These are phyloP conservation scores for Dendrolimus kikuchii DNA, from an alignment of 1,140 invertebrate genomes.

Conservation along the genomic window DNA sequence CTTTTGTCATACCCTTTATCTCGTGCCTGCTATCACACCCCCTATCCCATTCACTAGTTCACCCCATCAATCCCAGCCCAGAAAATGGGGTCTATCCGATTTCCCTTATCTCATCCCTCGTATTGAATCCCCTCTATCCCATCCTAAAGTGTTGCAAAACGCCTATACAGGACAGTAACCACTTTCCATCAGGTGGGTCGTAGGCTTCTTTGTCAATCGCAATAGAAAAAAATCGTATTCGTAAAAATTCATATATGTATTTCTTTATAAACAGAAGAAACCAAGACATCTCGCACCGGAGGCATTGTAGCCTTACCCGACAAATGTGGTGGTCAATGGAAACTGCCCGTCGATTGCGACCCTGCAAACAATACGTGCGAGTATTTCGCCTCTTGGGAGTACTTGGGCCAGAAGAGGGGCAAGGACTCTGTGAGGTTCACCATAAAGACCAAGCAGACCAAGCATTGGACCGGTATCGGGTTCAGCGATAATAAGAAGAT, in stretches of 20 bases:
- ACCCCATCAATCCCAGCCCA: too few relatives aligned
- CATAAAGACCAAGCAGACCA: conserved; percentile 85
- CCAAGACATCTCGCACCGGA: conserved; percentile 38
- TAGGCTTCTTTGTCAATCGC: too few relatives aligned
- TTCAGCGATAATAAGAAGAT: conserved; percentile 91
- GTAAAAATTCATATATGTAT: background rate
- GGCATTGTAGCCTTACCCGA: conserved; percentile 53
- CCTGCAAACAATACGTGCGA: conserved; percentile 82
- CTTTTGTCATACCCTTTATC: too few relatives aligned
- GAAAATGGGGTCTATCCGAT: too few relatives aligned
- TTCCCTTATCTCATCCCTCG: too few relatives aligned
- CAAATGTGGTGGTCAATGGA: conserved; percentile 85
- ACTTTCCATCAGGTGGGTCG: too few relatives aligned
- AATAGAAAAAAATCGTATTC: too few relatives aligned
- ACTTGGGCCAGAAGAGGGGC: conserved; percentile 75
- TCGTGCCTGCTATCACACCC: too few relatives aligned
- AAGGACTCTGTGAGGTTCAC: conserved; percentile 89
- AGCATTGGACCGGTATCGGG: conserved; percentile 95
- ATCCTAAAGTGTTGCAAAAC: too few relatives aligned
- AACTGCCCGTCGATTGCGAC: conserved; percentile 81
- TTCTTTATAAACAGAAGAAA: conserved; percentile 53
- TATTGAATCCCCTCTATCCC: too few relatives aligned
- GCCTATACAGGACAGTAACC: too few relatives aligned
- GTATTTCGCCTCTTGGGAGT: conserved; percentile 90
- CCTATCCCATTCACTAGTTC: too few relatives aligned